Evolutionary conservation across 2,797 vertebrate genomes (phyloP), one percentile per base, ranked within the genome.

Genomic region (Oryzias sinensis): DNA sequence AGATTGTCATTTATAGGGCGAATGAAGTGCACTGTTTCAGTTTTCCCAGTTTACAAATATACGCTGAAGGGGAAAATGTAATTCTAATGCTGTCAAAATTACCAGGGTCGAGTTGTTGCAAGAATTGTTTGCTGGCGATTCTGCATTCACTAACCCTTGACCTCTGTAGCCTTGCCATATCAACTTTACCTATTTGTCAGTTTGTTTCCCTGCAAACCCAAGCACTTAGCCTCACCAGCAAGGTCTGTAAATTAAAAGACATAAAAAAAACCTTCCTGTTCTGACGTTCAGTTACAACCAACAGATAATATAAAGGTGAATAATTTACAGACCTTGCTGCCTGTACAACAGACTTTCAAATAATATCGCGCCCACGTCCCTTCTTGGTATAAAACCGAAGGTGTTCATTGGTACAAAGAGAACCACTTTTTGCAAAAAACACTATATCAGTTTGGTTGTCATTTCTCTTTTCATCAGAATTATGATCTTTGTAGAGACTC

Each of bases 31-130:
- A 97, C 96, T 96, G 94, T 96, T 89, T 95, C 92, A 91, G 92
- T 95, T 94, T 97, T 95, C 94, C 95, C 94, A 95, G 95, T 98
- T 98, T 97, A 97, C 95, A 96, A 93, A 89, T 94, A 92, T 92
- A 91, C 85, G 91, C 90, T 93, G 89, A 94, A 94, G 93, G 94
- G 95, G 59, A 59, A 62, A 80, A 94, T 83, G 89, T 59, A 92
- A 90, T 91, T 93, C 91, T 89, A 92, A 94, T 90, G 88, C 90
- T 92, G 89, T 92, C 87, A 89, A 87, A 37, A 83, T 78, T 29
- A 92, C 76, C 79, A 84, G 72, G 80, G 89, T 93, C 89, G 92
- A 86, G 84, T 89, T 92, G 88, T 93, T 91, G 84, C 92, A 85
- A 86, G 59, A 87, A 89, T 84, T 81, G 85, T 89, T 91, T 92